Base-by-base conservation (phyloP, 2,797 vertebrate species). In the Coendou prehensilis region DNA sequence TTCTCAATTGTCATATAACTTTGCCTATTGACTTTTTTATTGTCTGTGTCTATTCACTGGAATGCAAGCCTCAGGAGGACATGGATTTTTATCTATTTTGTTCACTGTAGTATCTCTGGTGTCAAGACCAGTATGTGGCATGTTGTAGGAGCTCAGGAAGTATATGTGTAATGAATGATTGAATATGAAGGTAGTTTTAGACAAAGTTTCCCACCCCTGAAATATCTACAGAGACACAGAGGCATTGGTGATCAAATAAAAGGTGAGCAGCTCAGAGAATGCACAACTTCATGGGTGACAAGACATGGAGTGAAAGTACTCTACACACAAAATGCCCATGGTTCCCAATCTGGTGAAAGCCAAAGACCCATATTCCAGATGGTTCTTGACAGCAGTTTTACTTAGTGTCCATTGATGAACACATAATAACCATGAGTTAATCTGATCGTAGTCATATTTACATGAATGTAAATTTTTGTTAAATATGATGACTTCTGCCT, bases 401-500 rank as follows among this genome's bases (percentile, higher is more conserved):
- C 22, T 54, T 88, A 69, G 54, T 76, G n/a, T 87, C 78, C 54
- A 47, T 9, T 94, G 81, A 67, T 20, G 80, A 95, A 94, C 52
- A 61, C 30, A 59, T 71, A 88, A 80, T 91, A 50, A 73, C 30
- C 18, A 90, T 64, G 76, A 94, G 82, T 69, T 92, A 85, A 75
- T 96, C 59, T 87, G n/a, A 96, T 64, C 52, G 41, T 94, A 57
- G 56, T 9, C 50, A 54, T 93, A 23, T 83, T 87, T 67, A 95
- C 92, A 92, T 86, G 56, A 88, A 56, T 54, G 15, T 86, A 50
- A 23, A 93, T 79, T 95, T 95, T 89, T 91, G 6, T 95, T 95
- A 80, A 86, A 88, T 56, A 91, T 91, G 84, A 76, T 56, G 41
- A 69, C 80, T 90, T 73, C 92, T 86, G 28, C 50, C 71, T 93